Evolutionary conservation across 2,797 vertebrate genomes (phyloP).

Genomic region (Meda fulgida): DNA sequence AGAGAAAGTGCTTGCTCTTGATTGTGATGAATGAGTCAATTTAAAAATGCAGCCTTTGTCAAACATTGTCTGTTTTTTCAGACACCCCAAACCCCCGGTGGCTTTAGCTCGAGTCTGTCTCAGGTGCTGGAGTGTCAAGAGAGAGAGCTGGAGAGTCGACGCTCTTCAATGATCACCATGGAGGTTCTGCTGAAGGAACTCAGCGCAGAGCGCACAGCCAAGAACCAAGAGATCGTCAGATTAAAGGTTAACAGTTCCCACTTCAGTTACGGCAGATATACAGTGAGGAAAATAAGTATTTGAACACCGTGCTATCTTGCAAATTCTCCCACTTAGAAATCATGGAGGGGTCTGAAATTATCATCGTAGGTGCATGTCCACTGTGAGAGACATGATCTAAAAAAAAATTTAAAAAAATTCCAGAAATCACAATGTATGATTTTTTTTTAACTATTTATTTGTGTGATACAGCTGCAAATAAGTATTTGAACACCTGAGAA

Average conservation of each 20-base stretch:
- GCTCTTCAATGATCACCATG: conserved; percentile 86
- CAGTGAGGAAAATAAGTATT: no score
- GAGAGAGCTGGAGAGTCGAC: conserved; percentile 85
- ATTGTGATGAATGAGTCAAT: not conserved
- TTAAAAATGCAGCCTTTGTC: not conserved
- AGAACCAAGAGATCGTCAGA: conserved; percentile 90
- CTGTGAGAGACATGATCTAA: no score
- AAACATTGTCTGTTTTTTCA: conserved; percentile 46
- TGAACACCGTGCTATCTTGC: no score
- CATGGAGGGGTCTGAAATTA: no score
- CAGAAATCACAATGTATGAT: no score
- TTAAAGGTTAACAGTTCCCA: conserved; percentile 81
- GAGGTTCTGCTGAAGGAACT: conserved; percentile 88
- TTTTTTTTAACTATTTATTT: no score
- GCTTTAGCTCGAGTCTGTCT: conserved; percentile 80
- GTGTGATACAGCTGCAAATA: no score
- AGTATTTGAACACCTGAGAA: no score
- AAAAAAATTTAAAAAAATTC: no score
- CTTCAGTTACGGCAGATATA: not conserved
- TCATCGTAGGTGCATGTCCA: no score
- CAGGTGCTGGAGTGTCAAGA: conserved; percentile 87
- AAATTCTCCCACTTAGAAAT: no score
- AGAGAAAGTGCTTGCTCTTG: not conserved
- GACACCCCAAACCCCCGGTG: conserved; percentile 86
- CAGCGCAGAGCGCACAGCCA: conserved; percentile 85